These are phyloP conservation scores for Sciurus vulgaris DNA, from an alignment of 2,797 vertebrate genomes.

Conservation along the genomic window DNA sequence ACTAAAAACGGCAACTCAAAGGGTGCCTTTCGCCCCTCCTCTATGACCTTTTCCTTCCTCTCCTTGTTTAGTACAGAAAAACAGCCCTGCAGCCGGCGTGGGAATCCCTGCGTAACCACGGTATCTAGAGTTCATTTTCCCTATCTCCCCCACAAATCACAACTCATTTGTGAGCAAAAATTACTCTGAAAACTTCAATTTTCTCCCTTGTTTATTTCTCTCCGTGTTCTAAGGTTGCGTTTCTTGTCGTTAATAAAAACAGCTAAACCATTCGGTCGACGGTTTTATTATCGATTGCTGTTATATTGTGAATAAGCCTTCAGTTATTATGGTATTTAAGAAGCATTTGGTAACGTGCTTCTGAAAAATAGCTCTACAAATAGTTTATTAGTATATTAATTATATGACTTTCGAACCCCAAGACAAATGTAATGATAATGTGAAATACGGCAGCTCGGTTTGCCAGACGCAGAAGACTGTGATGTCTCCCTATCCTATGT, in stretches of 20 bases:
- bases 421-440: slow-evolving; percentile 67
- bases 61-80: background rate
- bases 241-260: slow-evolving; percentile 45
- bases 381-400: slow-evolving; percentile 80
- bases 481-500: slow-evolving; percentile 61
- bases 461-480: slow-evolving; percentile 65
- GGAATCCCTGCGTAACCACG: background rate
- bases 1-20: background rate
- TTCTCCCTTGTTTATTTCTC: slow-evolving; percentile 69
- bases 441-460: slow-evolving; percentile 71
- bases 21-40: background rate
- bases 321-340: slow-evolving; percentile 78
- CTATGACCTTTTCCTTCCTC: background rate
- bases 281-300: slow-evolving; percentile 69
- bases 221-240: background rate
- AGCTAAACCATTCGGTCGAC: background rate
- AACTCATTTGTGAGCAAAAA: slow-evolving; percentile 68
- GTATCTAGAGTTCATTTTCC: slow-evolving; percentile 48
- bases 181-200: slow-evolving; percentile 62
- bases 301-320: slow-evolving; percentile 82
- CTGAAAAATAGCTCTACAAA: slow-evolving; percentile 76
- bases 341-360: slow-evolving; percentile 77
- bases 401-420: slow-evolving; percentile 79
- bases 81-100: rapidly evolving
- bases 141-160: slow-evolving; percentile 48